These are phyloP conservation scores for Drosophila cyrtoloma DNA, from an alignment of 2,888 invertebrate genomes.

Conservation along the genomic window DNA sequence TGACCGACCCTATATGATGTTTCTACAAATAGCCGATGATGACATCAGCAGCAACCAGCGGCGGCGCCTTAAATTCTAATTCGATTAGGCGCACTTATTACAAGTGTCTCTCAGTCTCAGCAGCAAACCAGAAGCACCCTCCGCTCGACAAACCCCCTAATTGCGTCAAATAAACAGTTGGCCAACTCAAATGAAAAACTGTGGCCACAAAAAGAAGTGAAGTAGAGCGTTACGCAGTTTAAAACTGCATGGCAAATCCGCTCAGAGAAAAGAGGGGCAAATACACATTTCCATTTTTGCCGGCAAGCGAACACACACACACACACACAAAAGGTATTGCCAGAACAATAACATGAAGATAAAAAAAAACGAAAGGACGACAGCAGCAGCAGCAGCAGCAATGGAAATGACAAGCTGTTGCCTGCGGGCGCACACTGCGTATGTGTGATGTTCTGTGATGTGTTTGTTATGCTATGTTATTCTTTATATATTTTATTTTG, in stretches of 20 bases:
- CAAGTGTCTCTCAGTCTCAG: constrained; percentile 25
- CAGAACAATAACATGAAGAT: constrained; percentile 6
- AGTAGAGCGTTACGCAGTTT: not conserved
- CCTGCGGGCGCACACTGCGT: constrained; percentile 41
- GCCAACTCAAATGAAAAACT: too few species aligned
- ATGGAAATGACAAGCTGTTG: constrained; percentile 46
- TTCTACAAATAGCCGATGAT: constrained; percentile 44
- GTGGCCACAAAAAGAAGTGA: too few species aligned
- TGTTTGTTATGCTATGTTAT: constrained; percentile 14
- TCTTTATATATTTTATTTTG: constrained; percentile 16
- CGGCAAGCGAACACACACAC: constrained; percentile 16
- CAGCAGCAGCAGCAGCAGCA: constrained; percentile 13
- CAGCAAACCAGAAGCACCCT: not conserved
- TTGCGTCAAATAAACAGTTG: constrained; percentile 36
- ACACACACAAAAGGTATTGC: constrained; percentile 6
- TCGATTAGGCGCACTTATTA: constrained; percentile 71
- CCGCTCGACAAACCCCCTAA: constrained; percentile 14
- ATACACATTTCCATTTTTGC: constrained; percentile 53
- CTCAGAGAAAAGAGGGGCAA: constrained; percentile 41
- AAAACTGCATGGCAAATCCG: constrained; percentile 30
- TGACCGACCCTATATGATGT: constrained; percentile 17
- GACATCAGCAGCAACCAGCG: constrained; percentile 59
- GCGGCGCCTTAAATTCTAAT: constrained; percentile 56
- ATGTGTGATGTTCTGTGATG: constrained; percentile 29
- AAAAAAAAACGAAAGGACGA: not conserved